phyloP scores from a whole-genome alignment of 2,797 vertebrate genomes.

The Amblyraja radiata region DNA sequence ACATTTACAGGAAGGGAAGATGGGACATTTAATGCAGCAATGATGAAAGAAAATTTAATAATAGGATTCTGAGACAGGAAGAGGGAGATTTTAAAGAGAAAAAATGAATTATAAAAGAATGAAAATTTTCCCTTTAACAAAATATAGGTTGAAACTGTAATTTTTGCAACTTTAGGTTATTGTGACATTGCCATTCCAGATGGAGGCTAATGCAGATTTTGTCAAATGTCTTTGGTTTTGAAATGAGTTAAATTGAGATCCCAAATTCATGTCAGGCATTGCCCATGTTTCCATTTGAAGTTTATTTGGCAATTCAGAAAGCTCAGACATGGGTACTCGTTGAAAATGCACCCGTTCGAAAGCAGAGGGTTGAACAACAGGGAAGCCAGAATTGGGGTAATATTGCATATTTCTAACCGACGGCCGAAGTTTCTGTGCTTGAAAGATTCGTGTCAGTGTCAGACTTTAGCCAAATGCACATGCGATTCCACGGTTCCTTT shows the following conservation, averaged over 20 bases:
- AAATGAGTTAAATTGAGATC: background rate
- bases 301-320: background rate
- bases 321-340: background rate
- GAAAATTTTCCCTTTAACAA: background rate
- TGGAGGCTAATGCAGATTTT: background rate
- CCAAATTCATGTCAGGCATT: background rate
- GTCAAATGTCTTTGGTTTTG: background rate
- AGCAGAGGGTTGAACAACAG: background rate
- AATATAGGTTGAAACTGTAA: background rate
- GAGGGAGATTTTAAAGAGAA: background rate
- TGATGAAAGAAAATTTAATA: background rate
- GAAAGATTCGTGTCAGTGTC: constrained; percentile 64
- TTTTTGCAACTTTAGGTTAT: background rate
- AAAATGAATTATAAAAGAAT: background rate
- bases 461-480: constrained; percentile 59
- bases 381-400: background rate
- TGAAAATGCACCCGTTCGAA: background rate
- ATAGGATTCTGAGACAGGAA: background rate
- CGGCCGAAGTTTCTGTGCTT: constrained; percentile 48
- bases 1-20: constrained; percentile 13
- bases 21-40: background rate
- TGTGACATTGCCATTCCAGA: background rate
- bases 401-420: background rate
- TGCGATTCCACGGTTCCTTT: constrained; percentile 46
- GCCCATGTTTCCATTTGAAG: background rate